Evolutionary conservation across 2,797 vertebrate species (phyloP).

Genomic region (Enteromius unitaeniatus): DNA sequence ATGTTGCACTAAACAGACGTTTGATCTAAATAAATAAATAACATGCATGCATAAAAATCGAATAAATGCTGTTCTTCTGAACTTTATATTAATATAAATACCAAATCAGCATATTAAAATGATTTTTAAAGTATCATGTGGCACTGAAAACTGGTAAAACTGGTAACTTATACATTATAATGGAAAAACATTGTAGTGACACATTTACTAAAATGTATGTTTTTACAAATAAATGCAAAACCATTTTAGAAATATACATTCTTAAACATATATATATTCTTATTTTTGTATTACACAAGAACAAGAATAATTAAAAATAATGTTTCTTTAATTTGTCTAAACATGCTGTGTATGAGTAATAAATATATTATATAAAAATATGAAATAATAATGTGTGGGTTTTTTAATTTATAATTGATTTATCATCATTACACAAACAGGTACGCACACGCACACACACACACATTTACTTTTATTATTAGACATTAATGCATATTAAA

Average conservation of each 20-base stretch:
- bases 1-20: background rate
- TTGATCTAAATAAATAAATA: background rate
- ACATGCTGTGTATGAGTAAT: background rate
- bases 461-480: no score
- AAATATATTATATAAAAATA: background rate
- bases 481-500: no score
- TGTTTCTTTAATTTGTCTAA: no score
- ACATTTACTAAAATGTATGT: background rate
- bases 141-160: background rate
- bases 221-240: background rate
- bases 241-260: background rate
- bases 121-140: background rate
- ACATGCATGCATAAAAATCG: background rate
- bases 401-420: background rate
- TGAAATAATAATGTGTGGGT: background rate
- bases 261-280: no score
- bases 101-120: background rate
- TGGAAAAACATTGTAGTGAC: background rate
- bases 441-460: no score
- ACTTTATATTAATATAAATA: background rate
- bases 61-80: background rate
- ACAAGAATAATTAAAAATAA: no score
- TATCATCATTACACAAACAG: background rate
- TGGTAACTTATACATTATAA: background rate
- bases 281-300: no score